These are phyloP conservation scores for Drosophila meridionalis DNA, from an alignment of 2,888 invertebrate genomes.

Conservation along the genomic window DNA sequence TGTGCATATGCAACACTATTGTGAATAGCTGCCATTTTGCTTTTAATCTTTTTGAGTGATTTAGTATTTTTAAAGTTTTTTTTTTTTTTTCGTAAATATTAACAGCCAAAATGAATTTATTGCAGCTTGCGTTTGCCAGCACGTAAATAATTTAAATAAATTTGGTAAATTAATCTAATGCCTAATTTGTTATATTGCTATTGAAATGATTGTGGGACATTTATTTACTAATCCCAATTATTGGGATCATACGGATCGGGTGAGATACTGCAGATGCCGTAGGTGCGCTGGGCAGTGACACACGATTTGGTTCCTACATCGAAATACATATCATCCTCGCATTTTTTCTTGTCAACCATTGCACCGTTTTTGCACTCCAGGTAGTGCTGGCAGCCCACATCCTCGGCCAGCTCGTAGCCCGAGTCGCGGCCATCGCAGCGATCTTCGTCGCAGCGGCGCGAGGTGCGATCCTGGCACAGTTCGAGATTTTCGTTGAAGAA, in stretches of 20 bases:
- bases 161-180: neutral
- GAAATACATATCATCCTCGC: slow-evolving; percentile 52
- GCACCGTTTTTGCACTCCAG: slow-evolving; percentile 50
- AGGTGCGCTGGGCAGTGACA: slow-evolving; percentile 10
- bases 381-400: slow-evolving; percentile 64
- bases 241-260: slow-evolving; percentile 10
- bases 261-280: slow-evolving; percentile 26
- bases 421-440: slow-evolving; percentile 67
- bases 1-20: neutral
- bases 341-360: slow-evolving; percentile 24
- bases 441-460: slow-evolving; percentile 59
- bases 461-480: slow-evolving; percentile 52
- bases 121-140: neutral
- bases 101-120: neutral
- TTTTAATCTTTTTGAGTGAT: neutral
- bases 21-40: neutral
- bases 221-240: slow-evolving; percentile 8
- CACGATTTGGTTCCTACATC: slow-evolving; percentile 46
- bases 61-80: neutral
- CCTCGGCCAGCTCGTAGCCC: slow-evolving; percentile 53
- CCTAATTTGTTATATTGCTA: neutral
- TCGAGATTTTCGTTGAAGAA: slow-evolving; percentile 68
- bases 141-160: neutral
- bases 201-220: neutral
- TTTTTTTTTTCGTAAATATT: neutral